Evolutionary conservation across 2,888 invertebrate genomes (phyloP).

Genomic region (Drosophila rellima): DNA sequence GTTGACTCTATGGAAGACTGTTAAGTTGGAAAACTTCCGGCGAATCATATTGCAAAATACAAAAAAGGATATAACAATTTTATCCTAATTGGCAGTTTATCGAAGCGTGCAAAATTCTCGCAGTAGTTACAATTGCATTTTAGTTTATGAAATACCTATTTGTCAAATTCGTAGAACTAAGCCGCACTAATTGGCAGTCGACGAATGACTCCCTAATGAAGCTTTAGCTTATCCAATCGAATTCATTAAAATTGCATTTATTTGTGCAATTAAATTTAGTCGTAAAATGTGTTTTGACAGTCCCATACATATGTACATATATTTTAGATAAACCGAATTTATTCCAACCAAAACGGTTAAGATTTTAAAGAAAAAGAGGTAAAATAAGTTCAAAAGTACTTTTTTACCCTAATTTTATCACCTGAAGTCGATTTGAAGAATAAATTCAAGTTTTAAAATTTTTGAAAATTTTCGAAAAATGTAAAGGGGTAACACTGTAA

Average conservation of each 20-base stretch:
- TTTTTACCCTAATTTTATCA: too few relatives aligned
- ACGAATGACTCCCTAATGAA: conserved; percentile 1
- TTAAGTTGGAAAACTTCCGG: background rate
- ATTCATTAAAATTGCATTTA: conserved; percentile 24
- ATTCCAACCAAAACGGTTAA: too few relatives aligned
- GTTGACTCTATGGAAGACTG: background rate
- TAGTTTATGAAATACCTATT: conserved; percentile 18
- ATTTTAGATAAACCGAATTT: too few relatives aligned
- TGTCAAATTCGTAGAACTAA: background rate
- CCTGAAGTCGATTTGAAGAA: too few relatives aligned
- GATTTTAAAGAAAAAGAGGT: too few relatives aligned
- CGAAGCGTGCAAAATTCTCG: background rate
- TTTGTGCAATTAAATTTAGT: conserved; percentile 23
- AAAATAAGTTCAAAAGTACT: too few relatives aligned
- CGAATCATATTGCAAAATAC: background rate
- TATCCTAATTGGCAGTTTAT: background rate
- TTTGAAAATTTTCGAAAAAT: too few relatives aligned
- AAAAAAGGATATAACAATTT: too few relatives aligned
- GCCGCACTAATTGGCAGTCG: conserved; percentile 22
- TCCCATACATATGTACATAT: too few relatives aligned
- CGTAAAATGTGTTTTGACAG: background rate
- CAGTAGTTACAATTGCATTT: background rate
- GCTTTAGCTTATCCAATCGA: conserved; percentile 12
- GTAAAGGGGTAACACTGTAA: too few relatives aligned
- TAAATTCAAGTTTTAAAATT: too few relatives aligned